Evolutionary conservation across 2,797 vertebrate species (phyloP).

Genomic region (Decapterus maruadsi): DNA sequence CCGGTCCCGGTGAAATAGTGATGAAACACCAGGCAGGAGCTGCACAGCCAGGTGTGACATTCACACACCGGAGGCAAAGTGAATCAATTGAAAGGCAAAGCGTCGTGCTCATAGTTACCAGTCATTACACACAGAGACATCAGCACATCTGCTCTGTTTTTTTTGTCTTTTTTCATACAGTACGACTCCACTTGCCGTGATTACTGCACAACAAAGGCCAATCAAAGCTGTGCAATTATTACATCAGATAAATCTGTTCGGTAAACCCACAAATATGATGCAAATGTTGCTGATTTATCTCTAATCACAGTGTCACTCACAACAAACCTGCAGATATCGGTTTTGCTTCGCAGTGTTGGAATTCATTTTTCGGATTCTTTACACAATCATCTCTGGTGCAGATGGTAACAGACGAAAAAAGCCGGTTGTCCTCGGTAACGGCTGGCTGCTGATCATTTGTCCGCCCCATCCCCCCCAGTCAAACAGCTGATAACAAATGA

Average conservation of each 20-base stretch:
- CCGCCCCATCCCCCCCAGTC: conserved; percentile 9
- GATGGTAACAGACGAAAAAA: conserved; percentile 20
- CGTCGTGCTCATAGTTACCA: conserved; percentile 21
- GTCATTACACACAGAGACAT: conserved; percentile 12
- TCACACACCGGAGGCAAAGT: conserved; percentile 20
- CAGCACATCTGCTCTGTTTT: conserved; percentile 9
- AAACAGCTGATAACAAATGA: conserved; percentile 54
- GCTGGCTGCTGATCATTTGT: conserved; percentile 21
- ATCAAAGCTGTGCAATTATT: conserved; percentile 14
- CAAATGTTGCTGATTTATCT: conserved; percentile 1
- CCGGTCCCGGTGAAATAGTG: conserved; percentile 6
- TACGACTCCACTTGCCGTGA: not conserved
- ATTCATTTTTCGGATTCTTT: conserved; percentile 4
- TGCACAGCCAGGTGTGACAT: conserved; percentile 43
- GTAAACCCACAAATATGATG: conserved; percentile 11
- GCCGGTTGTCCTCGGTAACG: conserved; percentile 27
- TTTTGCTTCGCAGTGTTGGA: not conserved
- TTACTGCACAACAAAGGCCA: conserved; percentile 18
- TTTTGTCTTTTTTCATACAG: not conserved
- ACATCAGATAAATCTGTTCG: conserved; percentile 15
- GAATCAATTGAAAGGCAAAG: conserved; percentile 37
- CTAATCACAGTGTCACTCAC: conserved; percentile 6
- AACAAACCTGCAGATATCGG: not conserved
- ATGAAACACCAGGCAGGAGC: conserved; percentile 17
- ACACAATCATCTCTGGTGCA: not conserved